phyloP scores from a whole-genome alignment of 1,140 invertebrate species.

The Dreissena rostriformis region DNA sequence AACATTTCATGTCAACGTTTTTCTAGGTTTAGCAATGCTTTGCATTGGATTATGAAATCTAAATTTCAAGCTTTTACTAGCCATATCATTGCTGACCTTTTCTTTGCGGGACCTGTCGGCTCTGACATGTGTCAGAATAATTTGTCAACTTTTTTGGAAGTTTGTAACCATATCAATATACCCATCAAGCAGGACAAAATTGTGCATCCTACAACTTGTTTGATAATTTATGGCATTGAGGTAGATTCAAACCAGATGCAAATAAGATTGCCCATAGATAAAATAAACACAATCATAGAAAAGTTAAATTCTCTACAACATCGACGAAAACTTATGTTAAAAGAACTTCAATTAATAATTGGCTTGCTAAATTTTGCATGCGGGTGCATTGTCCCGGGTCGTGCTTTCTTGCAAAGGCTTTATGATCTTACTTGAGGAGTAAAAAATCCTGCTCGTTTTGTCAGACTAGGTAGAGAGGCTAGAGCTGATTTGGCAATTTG shows the following conservation, averaged over 20 bases:
- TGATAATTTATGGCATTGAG: conserved; percentile 4
- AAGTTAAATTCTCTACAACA: no score
- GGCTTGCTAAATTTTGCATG: conserved; percentile 55
- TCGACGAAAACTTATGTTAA: no score
- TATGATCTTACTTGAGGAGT: conserved; percentile 46
- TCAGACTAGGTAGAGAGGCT: conserved; percentile 23
- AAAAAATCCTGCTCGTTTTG: conserved; percentile 11
- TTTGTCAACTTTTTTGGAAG: no score
- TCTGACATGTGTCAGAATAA: neutral
- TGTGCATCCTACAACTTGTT: conserved; percentile 7
- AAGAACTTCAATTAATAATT: conserved; percentile 45
- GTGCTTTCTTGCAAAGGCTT: conserved; percentile 44
- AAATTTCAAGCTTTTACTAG: conserved; percentile 28
- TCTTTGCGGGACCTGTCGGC: conserved; percentile 22
- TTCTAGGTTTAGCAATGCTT: conserved; percentile 19
- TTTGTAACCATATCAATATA: conserved; percentile 33
- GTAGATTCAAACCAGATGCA: neutral
- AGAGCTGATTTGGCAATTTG: conserved; percentile 34
- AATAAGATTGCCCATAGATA: neutral
- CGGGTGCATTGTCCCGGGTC: conserved; percentile 30
- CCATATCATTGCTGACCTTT: conserved; percentile 40
- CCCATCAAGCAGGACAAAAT: conserved; percentile 22
- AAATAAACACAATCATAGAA: neutral
- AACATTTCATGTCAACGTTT: conserved; percentile 29
- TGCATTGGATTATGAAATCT: conserved; percentile 43